These are phyloP conservation scores for Hystrix brachyura DNA, from an alignment of 2,113 vertebrate species.

Conservation along the genomic window DNA sequence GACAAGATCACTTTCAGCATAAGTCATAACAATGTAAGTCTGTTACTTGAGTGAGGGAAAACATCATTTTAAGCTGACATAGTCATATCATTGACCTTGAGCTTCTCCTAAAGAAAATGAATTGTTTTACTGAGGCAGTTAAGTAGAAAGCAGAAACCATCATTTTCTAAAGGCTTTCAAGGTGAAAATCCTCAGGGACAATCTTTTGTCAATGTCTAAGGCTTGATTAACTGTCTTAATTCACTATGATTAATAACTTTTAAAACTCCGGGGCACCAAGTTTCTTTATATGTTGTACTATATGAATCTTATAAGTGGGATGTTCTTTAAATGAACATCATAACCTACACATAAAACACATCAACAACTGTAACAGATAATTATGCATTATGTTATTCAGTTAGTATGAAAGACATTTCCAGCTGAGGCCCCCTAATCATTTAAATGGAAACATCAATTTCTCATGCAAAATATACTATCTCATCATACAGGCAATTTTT, in stretches of 20 bases:
- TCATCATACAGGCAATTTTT: background rate
- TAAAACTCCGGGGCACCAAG: slow-evolving; percentile 55
- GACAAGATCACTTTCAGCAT: background rate
- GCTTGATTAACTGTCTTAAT: slow-evolving; percentile 90
- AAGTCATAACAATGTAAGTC: slow-evolving; percentile 56
- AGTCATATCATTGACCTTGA: slow-evolving; percentile 83
- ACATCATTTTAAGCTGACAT: slow-evolving; percentile 74
- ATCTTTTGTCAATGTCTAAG: slow-evolving; percentile 83
- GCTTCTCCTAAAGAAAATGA: slow-evolving; percentile 81
- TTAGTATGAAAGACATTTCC: background rate
- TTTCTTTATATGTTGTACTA: slow-evolving; percentile 27
- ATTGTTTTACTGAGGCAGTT: slow-evolving; percentile 79
- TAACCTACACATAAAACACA: background rate
- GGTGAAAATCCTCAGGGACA: slow-evolving; percentile 84
- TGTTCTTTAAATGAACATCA: slow-evolving; percentile 36
- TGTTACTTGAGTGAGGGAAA: background rate
- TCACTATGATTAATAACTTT: slow-evolving; percentile 88
- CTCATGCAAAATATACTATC: slow-evolving; percentile 59
- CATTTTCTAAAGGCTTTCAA: slow-evolving; percentile 85
- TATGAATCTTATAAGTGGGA: slow-evolving; percentile 65
- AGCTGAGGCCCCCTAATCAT: background rate
- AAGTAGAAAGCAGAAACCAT: slow-evolving; percentile 84
- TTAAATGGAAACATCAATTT: slow-evolving; percentile 47
- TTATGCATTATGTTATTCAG: slow-evolving; percentile 4
- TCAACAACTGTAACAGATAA: slow-evolving; percentile 11